Evolutionary conservation across 1,140 invertebrate species (phyloP).

Genomic region (Hermatobates lingyangjiaoensis): DNA sequence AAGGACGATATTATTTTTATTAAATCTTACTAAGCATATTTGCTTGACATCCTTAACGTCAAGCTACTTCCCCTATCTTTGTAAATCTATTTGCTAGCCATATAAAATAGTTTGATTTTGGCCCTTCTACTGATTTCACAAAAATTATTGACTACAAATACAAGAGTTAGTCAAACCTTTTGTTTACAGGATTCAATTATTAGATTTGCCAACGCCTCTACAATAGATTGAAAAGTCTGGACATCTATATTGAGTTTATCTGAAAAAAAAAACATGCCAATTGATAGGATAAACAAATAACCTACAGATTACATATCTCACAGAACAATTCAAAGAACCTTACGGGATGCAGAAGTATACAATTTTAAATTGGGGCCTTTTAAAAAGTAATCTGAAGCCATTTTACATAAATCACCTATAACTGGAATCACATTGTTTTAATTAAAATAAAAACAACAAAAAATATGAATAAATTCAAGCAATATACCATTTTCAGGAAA

Average conservation of each 20-base stretch:
- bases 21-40: not conserved
- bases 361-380: slow-evolving; percentile 6
- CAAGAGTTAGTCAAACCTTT: not conserved
- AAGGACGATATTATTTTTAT: not conserved
- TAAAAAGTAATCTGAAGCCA: slow-evolving; percentile 2
- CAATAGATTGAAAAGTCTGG: slow-evolving; percentile 2
- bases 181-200: slow-evolving; percentile 6
- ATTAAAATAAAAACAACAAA: no score
- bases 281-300: not conserved
- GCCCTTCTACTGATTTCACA: not conserved
- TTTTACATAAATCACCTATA: slow-evolving; percentile 7
- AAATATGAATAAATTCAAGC: no score
- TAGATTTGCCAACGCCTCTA: slow-evolving; percentile 4
- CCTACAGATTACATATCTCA: not conserved
- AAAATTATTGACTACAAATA: not conserved
- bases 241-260: slow-evolving; percentile 2
- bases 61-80: not conserved
- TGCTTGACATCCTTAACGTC: not conserved
- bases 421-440: slow-evolving; percentile 10
- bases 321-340: not conserved
- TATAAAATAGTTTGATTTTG: not conserved
- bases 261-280: not conserved
- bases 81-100: not conserved
- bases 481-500: no score
- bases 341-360: slow-evolving; percentile 5